A percentile compares a stretch with the other conserved stretches of the same genome.
phyloP scores from a whole-genome alignment of 2,797 vertebrate genomes.

The Aplochiton taeniatus region DNA sequence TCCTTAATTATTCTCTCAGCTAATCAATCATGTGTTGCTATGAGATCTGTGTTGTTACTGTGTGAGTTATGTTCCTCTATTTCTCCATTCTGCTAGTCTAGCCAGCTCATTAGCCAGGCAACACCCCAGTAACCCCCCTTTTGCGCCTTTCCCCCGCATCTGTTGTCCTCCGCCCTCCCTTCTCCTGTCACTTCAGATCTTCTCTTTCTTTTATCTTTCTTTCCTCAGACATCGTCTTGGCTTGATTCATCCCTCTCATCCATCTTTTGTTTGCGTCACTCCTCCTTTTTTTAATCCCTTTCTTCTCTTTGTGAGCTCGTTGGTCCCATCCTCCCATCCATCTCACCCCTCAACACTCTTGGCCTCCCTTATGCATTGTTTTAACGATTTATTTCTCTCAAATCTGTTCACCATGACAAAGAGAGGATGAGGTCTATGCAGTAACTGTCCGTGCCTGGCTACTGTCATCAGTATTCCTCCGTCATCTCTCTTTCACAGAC shows the following conservation, averaged over 20 bases:
- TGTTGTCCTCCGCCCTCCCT: background rate
- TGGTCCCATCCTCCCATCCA: no score
- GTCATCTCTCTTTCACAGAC: constrained; percentile 19
- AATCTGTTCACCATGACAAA: no score
- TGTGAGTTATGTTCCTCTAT: background rate
- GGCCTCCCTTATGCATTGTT: no score
- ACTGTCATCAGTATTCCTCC: no score
- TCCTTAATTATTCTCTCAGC: background rate
- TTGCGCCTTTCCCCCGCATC: background rate
- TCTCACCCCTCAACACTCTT: no score
- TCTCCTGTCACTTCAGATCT: background rate
- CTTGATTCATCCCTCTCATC: no score
- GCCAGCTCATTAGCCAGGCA: constrained; percentile 33
- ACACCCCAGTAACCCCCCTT: background rate
- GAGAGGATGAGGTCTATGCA: no score
- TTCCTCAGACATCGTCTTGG: background rate
- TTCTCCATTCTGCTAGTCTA: constrained; percentile 15
- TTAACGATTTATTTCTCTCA: no score
- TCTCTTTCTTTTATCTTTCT: constrained; percentile 41
- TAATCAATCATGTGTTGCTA: constrained; percentile 5
- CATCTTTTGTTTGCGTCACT: no score
- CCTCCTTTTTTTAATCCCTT: no score
- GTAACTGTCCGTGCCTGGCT: no score
- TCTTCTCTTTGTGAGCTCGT: no score
- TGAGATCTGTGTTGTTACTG: background rate